phyloP scores from a whole-genome alignment of 2,797 vertebrate genomes.

The Intellagama lesueurii region DNA sequence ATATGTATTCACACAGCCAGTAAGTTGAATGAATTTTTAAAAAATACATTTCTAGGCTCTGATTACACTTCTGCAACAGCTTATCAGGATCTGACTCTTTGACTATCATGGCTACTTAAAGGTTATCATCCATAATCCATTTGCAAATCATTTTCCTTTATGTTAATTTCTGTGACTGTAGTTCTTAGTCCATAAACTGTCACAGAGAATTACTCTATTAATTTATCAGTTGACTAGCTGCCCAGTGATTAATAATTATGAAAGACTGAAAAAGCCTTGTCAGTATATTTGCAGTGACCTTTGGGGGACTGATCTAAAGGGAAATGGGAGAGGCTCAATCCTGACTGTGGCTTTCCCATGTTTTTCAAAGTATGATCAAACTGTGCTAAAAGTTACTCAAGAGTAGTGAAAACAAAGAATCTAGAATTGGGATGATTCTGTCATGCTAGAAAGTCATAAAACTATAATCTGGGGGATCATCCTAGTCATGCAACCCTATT shows the following conservation, averaged over 20 bases:
- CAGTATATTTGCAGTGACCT: constrained; percentile 60
- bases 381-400: neutral
- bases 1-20: neutral
- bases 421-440: neutral
- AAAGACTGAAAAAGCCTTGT: constrained; percentile 53
- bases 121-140: constrained; percentile 1
- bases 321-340: neutral
- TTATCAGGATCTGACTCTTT: constrained; percentile 33
- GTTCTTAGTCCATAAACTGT: constrained; percentile 58
- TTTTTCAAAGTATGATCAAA: neutral
- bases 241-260: constrained; percentile 56
- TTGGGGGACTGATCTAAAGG: constrained; percentile 38
- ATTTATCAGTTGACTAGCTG: constrained; percentile 53
- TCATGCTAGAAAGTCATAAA: neutral
- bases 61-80: neutral
- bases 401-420: no score
- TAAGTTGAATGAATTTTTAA: neutral
- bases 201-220: constrained; percentile 30
- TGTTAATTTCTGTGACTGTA: constrained; percentile 32
- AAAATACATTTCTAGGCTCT: neutral
- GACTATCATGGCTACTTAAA: constrained; percentile 44
- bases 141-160: constrained; percentile 32
- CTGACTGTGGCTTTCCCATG: constrained; percentile 7
- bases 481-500: neutral
- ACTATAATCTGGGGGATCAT: neutral